Evolutionary conservation across 2,888 invertebrate species (phyloP), one percentile per base, ranked within the genome.

Genomic region (Mystacides longicornis): DNA sequence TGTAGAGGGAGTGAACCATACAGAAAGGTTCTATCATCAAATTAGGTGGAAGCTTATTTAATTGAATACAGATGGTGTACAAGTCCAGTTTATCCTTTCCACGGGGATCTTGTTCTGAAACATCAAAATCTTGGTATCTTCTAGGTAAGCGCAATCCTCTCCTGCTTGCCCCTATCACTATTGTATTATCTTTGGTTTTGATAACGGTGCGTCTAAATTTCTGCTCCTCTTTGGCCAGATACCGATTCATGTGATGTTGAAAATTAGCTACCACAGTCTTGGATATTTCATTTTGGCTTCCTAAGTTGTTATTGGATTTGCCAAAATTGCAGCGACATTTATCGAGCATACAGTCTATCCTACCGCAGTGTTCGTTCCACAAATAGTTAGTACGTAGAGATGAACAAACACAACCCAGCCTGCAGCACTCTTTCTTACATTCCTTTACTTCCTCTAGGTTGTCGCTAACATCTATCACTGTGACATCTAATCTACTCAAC

Each of bases 201-300:
- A 87, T 81, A 21, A 87, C 78, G 3, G 87, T 87, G 63, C 86
- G 84, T 16, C 82, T 84, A 68, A 87, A 87, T 65, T 86, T 85
- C 67, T 82, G 79, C 67, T 87, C 86, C 64, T 82, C 82, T 67
- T 81, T 83, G 0, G 86, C 81, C 58, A 87, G 69, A 55, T 79
- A 77, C 45, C 67, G 71, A 63, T 77, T 79, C 0, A 74, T 74
- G 65, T 77, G 71, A 62, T 74, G 73, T 60, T 80, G 74, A 51
- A 81, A 65, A 62, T 71, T 71, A 27, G 72, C 60, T 50, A 78
- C 66, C 1, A 69, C 70, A 11, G 55, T 52, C 49, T 56, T 57
- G 33, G 57, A 50, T 4, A 64, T 62, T 47, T 56, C 51, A 22
- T 37, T 14, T 14, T 37, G 37, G 16, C 14, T 3, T 4, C 37